Evolutionary conservation across 2,113 vertebrate species (phyloP), one percentile per base, ranked within the genome.

Genomic region (Psettodes erumei): DNA sequence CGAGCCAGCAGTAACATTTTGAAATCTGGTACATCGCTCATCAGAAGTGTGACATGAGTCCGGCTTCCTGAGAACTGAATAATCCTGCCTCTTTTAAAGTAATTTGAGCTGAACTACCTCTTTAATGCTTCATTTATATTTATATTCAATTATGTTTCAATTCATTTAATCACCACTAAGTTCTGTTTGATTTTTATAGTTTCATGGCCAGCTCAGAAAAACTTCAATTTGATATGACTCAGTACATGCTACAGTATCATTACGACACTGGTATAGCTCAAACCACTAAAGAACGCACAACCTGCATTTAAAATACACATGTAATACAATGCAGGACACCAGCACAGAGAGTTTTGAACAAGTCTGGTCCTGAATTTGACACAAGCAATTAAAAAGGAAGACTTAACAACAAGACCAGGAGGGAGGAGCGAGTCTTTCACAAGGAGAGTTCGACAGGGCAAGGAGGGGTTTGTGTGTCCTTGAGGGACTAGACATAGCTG

Each of bases 331-430:
- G 53, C 47, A 35, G 48, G 43, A 61, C 60, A 28, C 32, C 56
- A 47, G 65, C 35, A 47, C 28, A 18, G 19, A 61, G 54, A 58
- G 56, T 60, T 55, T 73, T 56, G 53, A 33, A 61, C 63, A 38
- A n/a, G 48, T 35, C 37, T 65, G 30, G n/a, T n/a, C n/a, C n/a
- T n/a, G n/a, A n/a, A n/a, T n/a, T n/a, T n/a, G n/a, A n/a, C n/a
- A n/a, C n/a, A n/a, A n/a, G n/a, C n/a, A n/a, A n/a, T n/a, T n/a
- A n/a, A n/a, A n/a, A n/a, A n/a, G n/a, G n/a, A n/a, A n/a, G n/a
- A n/a, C n/a, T n/a, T n/a, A n/a, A n/a, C n/a, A n/a, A n/a, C n/a
- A n/a, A n/a, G n/a, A n/a, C n/a, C n/a, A n/a, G n/a, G n/a, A n/a
- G n/a, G n/a, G n/a, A n/a, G n/a, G n/a, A n/a, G n/a, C n/a, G n/a